Evolutionary conservation across 2,113 vertebrate species (phyloP).

Genomic region (Egretta garzetta): DNA sequence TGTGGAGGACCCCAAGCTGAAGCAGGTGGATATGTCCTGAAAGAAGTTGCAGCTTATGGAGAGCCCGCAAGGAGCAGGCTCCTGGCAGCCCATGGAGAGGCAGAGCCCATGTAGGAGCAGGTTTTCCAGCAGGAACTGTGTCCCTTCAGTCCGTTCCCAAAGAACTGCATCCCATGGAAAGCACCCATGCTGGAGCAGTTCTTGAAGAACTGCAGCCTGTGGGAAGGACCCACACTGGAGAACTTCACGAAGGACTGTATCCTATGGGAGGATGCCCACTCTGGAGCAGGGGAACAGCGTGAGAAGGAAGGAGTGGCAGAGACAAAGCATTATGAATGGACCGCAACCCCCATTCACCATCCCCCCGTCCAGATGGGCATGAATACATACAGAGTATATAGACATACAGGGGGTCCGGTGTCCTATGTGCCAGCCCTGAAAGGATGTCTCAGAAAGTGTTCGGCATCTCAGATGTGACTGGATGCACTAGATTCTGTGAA

Average conservation of each 20-base stretch:
- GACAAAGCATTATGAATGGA: background rate
- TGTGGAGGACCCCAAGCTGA: background rate
- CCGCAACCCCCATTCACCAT: background rate
- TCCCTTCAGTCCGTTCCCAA: background rate
- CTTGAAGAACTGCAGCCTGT: background rate
- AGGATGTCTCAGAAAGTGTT: background rate
- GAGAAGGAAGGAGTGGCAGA: background rate
- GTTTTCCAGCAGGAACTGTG: background rate
- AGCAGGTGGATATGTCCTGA: background rate
- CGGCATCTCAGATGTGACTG: background rate
- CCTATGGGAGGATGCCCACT: background rate
- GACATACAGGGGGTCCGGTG: background rate
- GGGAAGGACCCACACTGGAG: rapidly evolving
- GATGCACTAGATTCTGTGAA: background rate
- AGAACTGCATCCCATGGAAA: background rate
- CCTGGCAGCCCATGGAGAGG: background rate
- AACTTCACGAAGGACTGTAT: background rate
- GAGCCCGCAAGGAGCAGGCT: background rate
- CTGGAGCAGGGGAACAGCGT: background rate
- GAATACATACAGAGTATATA: background rate
- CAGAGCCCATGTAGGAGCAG: background rate
- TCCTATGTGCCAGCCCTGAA: background rate
- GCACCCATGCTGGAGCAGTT: background rate
- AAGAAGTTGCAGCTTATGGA: background rate
- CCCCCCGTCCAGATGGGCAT: background rate